These are phyloP conservation scores for Mythimna albipuncta DNA, from an alignment of 2,888 invertebrate genomes.

Conservation along the genomic window DNA sequence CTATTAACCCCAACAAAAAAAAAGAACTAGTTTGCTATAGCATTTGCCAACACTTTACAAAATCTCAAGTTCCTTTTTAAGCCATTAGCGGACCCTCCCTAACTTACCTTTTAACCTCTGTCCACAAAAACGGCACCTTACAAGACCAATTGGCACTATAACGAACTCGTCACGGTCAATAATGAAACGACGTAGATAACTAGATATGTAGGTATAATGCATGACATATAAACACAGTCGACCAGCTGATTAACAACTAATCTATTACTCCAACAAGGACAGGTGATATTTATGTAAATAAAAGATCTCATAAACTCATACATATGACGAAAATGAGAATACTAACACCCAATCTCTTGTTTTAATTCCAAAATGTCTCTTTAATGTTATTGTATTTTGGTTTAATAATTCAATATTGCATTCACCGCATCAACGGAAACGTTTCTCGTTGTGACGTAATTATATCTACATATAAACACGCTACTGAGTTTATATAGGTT, in stretches of 20 bases:
- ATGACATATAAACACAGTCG: slow-evolving; percentile 26
- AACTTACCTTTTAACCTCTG: not conserved
- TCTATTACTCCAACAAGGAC: slow-evolving; percentile 15
- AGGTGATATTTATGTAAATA: slow-evolving; percentile 4
- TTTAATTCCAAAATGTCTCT: not conserved
- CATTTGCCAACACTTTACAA: not conserved
- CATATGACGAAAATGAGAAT: not conserved
- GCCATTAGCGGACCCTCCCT: not conserved
- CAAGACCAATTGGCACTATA: slow-evolving; percentile 6
- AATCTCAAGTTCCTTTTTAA: not conserved
- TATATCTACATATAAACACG: slow-evolving; percentile 42
- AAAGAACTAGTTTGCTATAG: not conserved
- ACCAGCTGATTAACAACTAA: slow-evolving; percentile 32
- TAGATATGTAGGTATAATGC: slow-evolving; percentile 2
- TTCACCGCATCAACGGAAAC: slow-evolving; percentile 46
- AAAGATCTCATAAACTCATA: not conserved
- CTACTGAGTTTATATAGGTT: slow-evolving; percentile 13
- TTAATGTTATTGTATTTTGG: slow-evolving; percentile 21
- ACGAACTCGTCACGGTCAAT: not conserved
- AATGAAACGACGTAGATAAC: slow-evolving; percentile 17
- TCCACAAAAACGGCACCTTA: not conserved
- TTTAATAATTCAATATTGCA: slow-evolving; percentile 22
- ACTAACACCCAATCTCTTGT: not conserved
- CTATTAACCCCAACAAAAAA: no score
- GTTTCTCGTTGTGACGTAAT: slow-evolving; percentile 56